Evolutionary conservation across 1,140 invertebrate genomes (phyloP), one percentile per base, ranked within the genome.

Genomic region (Apis florea): DNA sequence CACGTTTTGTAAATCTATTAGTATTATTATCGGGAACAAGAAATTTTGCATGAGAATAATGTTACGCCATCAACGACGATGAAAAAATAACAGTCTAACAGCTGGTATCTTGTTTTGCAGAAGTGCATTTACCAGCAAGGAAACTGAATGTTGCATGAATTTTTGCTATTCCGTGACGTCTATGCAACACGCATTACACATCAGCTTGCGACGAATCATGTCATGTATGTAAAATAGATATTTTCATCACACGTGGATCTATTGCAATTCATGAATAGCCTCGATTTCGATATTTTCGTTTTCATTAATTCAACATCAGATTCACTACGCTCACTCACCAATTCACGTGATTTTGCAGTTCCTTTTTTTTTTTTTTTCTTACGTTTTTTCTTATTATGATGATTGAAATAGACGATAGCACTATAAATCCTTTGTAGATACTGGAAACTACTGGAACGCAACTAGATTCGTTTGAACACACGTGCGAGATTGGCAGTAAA

Each of bases 401-500:
- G 67, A 11, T 13, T 49, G 47, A 13, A 17, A 63, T 17, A 15
- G 26, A 71, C 40, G 61, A 71, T 24, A 69, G 40, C 61, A 53
- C 51, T 54, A 26, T n/a, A 76, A 77, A 82, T 61, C 11, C 79
- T 77, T 82, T 47, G 64, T 19, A n/a, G 63, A 73, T 69, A 83
- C 82, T 83, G 82, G 69, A 80, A 79, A 82, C 64, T 40, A 76
- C 79, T 76, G 79, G 79, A 69, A 76, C 72, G 79, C 79, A 51
- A 54, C 73, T 83, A 79, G 70, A 69, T 56, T 59, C 61, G 69
- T 80, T 83, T 74, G 77, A 83, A 83, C 70, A 64, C 82, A 83
- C 77, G 82, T 83, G 82, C 54, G 49, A 79, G 77, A 68, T 83
- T 74, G 63, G 26, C 56, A 73, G 49, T 58, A 58, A 80, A 74